Conservation (phyloP, 1,140 invertebrate genomes). For the Antheraea pernyi region DNA sequence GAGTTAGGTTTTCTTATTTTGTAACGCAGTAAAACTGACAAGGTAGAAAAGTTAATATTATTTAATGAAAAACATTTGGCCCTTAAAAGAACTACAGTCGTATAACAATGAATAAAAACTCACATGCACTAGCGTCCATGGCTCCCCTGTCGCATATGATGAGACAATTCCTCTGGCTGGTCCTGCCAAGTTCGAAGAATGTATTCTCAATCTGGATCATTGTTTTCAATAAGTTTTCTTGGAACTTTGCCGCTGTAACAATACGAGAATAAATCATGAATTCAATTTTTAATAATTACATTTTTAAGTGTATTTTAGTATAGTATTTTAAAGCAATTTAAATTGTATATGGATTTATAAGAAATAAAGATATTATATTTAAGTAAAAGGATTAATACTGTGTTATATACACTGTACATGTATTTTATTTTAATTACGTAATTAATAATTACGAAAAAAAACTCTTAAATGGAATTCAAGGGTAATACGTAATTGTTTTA, state of each 20-base stretch:
- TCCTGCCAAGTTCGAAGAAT: slow-evolving; percentile 95
- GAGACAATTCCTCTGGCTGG: slow-evolving; percentile 92
- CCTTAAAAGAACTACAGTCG: no score
- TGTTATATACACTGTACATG: no score
- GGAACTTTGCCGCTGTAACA: slow-evolving; percentile 93
- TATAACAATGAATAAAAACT: slow-evolving; percentile 73
- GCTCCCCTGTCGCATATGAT: slow-evolving; percentile 99
- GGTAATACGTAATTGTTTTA: no score
- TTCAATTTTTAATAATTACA: slow-evolving; percentile 10
- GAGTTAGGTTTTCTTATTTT: no score
- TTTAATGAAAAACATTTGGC: no score
- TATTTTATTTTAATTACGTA: no score
- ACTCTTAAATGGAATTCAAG: no score
- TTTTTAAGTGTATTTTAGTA: no score
- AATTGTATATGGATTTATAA: no score
- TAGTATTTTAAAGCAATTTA: background rate
- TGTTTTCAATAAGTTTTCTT: slow-evolving; percentile 97
- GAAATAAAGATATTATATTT: no score
- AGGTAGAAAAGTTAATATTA: background rate
- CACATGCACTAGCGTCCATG: slow-evolving; percentile 98
- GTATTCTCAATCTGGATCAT: slow-evolving; percentile 99
- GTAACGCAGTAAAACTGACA: background rate
- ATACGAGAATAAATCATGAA: slow-evolving; percentile 34
- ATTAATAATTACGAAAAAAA: no score
- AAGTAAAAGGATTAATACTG: no score